Base-by-base conservation (phyloP, 2,113 vertebrate genomes). In the Anguilla rostrata region DNA sequence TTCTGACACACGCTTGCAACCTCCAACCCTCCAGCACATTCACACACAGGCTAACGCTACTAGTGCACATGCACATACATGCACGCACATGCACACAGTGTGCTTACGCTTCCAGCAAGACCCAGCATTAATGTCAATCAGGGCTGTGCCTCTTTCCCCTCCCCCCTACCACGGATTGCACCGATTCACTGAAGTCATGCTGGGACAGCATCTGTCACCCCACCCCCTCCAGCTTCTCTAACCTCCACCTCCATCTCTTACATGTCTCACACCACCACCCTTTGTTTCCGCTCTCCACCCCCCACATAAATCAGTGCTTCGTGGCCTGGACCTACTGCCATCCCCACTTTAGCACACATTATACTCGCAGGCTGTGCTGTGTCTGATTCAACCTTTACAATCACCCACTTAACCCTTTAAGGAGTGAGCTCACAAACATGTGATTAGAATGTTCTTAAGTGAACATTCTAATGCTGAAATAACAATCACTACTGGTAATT, bases 181-280 rank as follows among this genome's bases (percentile, higher is more conserved):
- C 88, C 89, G 84, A 90, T 87, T 91, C 90, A 88, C 88, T 88
- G 88, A 87, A 92, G 89, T 90, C 91, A 89, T 83, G 85, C 91
- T 89, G 90, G 75, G 91, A 84, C 82, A 84, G 88, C 91, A 92
- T 91, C 91, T 92, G 91, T 89, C 86, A 83, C 79, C 87, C 86
- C 84, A 87, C 84, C 75, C 87, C 82, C 86, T 75, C 88, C 81
- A 15, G 84, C 83, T 81, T 40, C 82, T 22, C 14, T 86, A 84
- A 89, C 86, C 75, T 89, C 83, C 85, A 81, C 82, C 86, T 82
- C 86, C 60, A 81, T 86, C 85, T 53, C 85, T 82, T 78, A 86
- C 75, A 80, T 83, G 57, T 87, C 56, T 49, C 83, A 43, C 84
- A 83, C 84, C 82, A 75, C 83, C 83, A 86, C 86, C 87, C 84